These are phyloP conservation scores for Sebastes jordani DNA, from an alignment of 2,797 vertebrate genomes.

Conservation along the genomic window DNA sequence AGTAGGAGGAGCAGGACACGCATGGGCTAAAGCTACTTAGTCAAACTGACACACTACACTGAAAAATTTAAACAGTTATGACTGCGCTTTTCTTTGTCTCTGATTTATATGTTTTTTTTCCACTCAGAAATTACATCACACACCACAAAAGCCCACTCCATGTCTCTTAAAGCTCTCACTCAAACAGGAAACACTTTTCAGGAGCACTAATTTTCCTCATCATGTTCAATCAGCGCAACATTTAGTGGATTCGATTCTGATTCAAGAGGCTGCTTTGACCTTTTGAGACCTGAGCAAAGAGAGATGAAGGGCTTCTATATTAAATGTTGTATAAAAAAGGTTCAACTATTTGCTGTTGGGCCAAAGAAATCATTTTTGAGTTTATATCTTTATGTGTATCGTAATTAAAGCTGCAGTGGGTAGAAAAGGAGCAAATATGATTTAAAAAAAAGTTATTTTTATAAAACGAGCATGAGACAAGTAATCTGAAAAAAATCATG, in stretches of 20 bases:
- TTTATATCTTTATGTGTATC: neutral
- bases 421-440: too few relatives aligned
- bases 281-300: conserved; percentile 46
- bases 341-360: neutral
- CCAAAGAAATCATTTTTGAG: neutral
- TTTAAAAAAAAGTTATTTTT: too few relatives aligned
- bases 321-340: neutral
- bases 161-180: conserved; percentile 38
- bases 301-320: conserved; percentile 32
- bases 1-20: conserved; percentile 61
- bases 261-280: conserved; percentile 61
- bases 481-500: too few relatives aligned
- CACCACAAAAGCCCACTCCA: conserved; percentile 49
- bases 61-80: neutral
- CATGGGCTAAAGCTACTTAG: conserved; percentile 60
- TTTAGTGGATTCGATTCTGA: conserved; percentile 59
- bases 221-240: conserved; percentile 50
- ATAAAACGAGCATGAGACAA: too few relatives aligned
- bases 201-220: conserved; percentile 63
- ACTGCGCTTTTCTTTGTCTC: conserved; percentile 2
- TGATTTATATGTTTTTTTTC: neutral
- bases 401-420: neutral
- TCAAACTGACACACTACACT: conserved; percentile 45
- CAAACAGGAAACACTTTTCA: conserved; percentile 51
- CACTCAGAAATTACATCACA: conserved; percentile 47